A percentile compares a stretch with the other conserved stretches of the same genome.
Conservation (phyloP, 2,113 vertebrate species). For the Scolopax mira region DNA sequence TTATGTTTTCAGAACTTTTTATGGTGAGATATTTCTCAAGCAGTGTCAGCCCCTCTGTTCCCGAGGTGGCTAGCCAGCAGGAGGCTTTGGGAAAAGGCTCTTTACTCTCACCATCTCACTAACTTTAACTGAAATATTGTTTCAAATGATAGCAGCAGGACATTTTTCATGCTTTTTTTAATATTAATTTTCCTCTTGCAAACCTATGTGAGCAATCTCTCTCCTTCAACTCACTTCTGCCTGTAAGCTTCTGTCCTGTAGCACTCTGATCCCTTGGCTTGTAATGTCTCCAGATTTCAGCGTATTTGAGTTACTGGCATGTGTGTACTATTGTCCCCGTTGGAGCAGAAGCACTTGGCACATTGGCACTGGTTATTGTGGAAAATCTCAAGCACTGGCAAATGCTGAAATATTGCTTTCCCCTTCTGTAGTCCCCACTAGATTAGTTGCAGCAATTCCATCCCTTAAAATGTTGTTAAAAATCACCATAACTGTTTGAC, state of each 20-base stretch:
- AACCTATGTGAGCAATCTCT: not conserved
- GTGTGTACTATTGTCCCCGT: not conserved
- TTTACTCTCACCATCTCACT: not conserved
- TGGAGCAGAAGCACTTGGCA: not conserved
- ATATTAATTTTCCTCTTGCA: not conserved
- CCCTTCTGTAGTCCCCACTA: not conserved
- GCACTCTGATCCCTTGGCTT: not conserved
- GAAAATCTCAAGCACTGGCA: not conserved
- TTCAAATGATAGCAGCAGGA: not conserved
- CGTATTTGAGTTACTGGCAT: not conserved
- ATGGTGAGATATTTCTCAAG: not conserved
- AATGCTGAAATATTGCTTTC: not conserved
- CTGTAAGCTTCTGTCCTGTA: not conserved
- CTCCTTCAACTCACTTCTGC: not conserved
- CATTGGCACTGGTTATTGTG: not conserved
- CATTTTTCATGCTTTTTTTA: not conserved
- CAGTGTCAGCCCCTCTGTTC: not conserved
- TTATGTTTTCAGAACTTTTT: constrained; percentile 22
- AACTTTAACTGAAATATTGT: not conserved
- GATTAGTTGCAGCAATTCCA: not conserved
- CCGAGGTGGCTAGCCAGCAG: not conserved
- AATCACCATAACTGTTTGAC: not conserved
- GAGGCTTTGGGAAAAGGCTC: not conserved
- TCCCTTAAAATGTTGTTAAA: not conserved
- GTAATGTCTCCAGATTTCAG: not conserved